Base-by-base conservation (phyloP, 1,140 invertebrate genomes). In the Thaumatotibia leucotreta region DNA sequence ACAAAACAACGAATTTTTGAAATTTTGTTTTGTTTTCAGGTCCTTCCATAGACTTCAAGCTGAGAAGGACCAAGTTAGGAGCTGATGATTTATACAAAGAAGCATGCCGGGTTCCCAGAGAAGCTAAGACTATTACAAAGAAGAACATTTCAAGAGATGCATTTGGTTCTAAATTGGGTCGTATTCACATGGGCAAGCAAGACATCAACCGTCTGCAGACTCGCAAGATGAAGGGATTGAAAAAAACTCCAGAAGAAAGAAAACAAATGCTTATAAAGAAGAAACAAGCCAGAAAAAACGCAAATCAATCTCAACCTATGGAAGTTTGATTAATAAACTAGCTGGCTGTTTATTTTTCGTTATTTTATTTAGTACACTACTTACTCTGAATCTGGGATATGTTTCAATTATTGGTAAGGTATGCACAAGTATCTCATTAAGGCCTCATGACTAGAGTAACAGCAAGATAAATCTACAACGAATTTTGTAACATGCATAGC, bases 221-320 rank as follows among this genome's bases (percentile, higher is more conserved):
- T 11, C 94, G 97, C 65, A 99, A 99, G 88, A 96, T 99, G 94
- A 99, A 99, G 91, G 98, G 96, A 50, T 91, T 99, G 11, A 95
- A 94, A 73, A 97, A 96, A 81, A 94, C 95, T 0, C 79, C 93
- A 3, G 92, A 94, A 61, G 95, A 96, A 76, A 95, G 92, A 74
- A 95, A 94, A 72, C 85, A 89, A 17, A 91, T 92, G 73, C 79
- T 92, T 2, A 90, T 93, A 69, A 91, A 93, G 63, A 93, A 93
- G 70, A 93, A 91, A 70, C 79, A 88, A 65, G 81, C 81, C 14
- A 88, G 83, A 65, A 74, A 82, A 71, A 74, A 80, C 29, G 77
- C 82, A 29, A 86, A 78, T 35, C 73, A 76, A 69, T 61, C 67
- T 4, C 74, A 74, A 35, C 52, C 65, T 70, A 61, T 33, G 8